Base-by-base conservation (phyloP, 2,797 vertebrate species). In the Mallotus villosus region DNA sequence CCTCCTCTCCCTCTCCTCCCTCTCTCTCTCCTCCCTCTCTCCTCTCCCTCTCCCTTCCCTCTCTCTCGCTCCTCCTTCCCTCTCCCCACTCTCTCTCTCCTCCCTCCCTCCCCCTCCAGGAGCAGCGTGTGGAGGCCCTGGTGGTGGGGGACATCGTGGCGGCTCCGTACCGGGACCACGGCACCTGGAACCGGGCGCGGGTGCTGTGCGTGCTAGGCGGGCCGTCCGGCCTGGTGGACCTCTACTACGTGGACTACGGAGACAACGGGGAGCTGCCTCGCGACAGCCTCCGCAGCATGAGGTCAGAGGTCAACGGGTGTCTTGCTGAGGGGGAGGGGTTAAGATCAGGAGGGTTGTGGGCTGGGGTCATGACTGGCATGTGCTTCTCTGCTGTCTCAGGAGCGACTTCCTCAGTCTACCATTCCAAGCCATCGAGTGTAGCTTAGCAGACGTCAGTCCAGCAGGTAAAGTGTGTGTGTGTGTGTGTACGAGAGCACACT, bases 351-450 rank as follows among this genome's bases (percentile, higher is more conserved):
- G 21, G 41, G 41, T 12, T 46, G 9, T 14, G 11, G 11, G 9
- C 32, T 6, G 32, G 32, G 8, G 32, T 46, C 41, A 46, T 46
- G 41, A 46, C 11, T 46, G 41, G 11, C 11, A 1, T 58, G n/a
- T 58, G 4, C 2, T 77, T 66, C n/a, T 74, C 21, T 22, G 9
- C 41, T 46, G 1, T 46, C 64, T 16, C 87, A 98, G 97, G 93
- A 95, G 95, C 4, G 96, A 98, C 86, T 98, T 97, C 86, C 92
- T 98, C 68, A 96, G 96, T 81, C 93, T 98, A 63, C 96, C 97
- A 0, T 97, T 98, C 85, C 97, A 98, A 87, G 97, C 96, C 60
- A 94, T 98, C 24, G 96, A 98, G 79, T 98, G 97, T 81, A 93
- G 91, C 83, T 91, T 98, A 71, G 94, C 95, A 3, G 92, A 90